These are phyloP conservation scores for Sakesphorus luctuosus DNA, from an alignment of 2,113 vertebrate species.

Conservation along the genomic window DNA sequence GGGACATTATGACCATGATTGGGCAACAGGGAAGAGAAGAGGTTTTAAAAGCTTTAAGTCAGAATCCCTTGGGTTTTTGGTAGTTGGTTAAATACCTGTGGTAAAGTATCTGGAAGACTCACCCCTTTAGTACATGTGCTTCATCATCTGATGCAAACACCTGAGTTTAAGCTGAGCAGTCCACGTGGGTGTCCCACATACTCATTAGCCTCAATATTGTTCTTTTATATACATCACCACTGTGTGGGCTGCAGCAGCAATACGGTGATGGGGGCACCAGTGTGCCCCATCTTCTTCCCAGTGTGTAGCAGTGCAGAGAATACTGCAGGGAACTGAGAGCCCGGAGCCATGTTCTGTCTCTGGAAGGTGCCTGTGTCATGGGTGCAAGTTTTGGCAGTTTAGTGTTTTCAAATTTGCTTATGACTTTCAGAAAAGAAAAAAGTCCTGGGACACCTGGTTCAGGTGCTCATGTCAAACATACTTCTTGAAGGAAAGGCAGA, in stretches of 20 bases:
- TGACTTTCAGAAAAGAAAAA: neutral
- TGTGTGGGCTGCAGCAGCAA: neutral
- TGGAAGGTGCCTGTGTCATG: neutral
- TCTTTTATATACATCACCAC: neutral
- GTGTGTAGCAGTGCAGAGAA: neutral
- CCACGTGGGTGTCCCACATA: rapidly evolving
- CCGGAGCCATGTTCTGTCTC: neutral
- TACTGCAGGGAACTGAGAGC: neutral
- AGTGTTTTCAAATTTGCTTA: rapidly evolving
- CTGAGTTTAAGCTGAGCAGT: neutral
- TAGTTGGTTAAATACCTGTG: neutral
- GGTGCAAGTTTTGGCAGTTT: neutral
- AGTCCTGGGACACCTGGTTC: neutral
- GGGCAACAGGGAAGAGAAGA: neutral
- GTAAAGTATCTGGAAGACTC: neutral
- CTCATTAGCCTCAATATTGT: neutral
- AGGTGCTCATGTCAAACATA: neutral
- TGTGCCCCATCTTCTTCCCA: neutral
- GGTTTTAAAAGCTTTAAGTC: neutral
- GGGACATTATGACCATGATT: neutral
- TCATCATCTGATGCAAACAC: neutral
- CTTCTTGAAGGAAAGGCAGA: neutral
- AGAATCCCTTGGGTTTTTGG: neutral
- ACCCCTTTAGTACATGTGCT: rapidly evolving
- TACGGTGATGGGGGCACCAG: neutral